Conservation (phyloP, 2,113 vertebrate species). For the Todiramphus chloris region DNA sequence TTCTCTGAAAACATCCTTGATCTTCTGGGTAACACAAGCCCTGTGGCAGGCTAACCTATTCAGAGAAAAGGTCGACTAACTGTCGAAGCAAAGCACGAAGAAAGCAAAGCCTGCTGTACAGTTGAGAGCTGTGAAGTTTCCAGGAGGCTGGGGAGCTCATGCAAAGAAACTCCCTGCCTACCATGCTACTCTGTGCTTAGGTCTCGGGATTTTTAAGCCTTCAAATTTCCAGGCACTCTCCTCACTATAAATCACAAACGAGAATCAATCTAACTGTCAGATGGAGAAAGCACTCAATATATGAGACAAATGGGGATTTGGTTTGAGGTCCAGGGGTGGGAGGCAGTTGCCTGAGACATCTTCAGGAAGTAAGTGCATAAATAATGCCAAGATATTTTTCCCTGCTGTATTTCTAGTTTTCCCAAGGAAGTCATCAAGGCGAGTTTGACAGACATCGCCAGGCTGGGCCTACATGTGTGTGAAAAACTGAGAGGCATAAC, state of each 20-base stretch:
- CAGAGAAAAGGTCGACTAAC: constrained; percentile 22
- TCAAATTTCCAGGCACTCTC: background rate
- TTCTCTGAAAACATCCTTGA: constrained; percentile 14
- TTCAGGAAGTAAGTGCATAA: background rate
- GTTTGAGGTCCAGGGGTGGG: background rate
- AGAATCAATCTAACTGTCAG: constrained; percentile 22
- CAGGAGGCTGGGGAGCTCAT: background rate
- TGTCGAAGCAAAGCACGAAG: background rate
- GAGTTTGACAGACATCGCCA: background rate
- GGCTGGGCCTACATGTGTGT: background rate
- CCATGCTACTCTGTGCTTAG: fast-evolving
- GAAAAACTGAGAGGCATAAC: background rate
- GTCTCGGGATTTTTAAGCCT: background rate
- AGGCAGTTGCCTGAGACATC: background rate
- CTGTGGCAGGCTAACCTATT: constrained; percentile 39
- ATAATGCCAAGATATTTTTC: background rate
- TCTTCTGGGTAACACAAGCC: constrained; percentile 35
- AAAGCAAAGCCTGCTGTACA: background rate
- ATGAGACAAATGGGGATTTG: background rate
- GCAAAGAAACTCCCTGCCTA: background rate
- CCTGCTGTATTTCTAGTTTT: background rate
- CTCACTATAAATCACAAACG: background rate
- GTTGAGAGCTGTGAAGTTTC: constrained; percentile 7
- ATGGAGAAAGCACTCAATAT: background rate
- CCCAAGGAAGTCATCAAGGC: background rate